Evolutionary conservation across 2,113 vertebrate genomes (phyloP), one percentile per base, ranked within the genome.

Genomic region (Sceloporus tristichus): DNA sequence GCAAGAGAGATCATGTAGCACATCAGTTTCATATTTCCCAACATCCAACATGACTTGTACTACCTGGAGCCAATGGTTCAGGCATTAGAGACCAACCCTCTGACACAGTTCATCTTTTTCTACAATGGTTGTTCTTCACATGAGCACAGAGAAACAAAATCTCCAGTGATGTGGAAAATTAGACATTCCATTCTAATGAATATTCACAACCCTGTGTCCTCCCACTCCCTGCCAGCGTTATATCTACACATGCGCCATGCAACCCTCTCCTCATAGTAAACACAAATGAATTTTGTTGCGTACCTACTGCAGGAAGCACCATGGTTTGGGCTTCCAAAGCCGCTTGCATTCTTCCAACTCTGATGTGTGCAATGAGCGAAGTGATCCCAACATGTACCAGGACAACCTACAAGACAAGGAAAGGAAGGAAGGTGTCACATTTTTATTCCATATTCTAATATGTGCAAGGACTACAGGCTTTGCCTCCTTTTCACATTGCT

Each of bases 301-400:
- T 95, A 98, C 97, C 96, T 89, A 96, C 95, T 94, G 96, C 95
- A 42, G 97, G 97, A n/a, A 97, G 89, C 40, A 98, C 96, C 0
- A 94, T 97, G 78, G 96, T 98, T 93, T 98, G 97, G 40, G 97
- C 95, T 96, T 98, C 98, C 90, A 98, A 93, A 11, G 97, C 96
- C 34, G 94, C 97, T 92, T 98, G 97, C 96, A 98, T 98, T 79
- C 90, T 97, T 2, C 98, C 97, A 13, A 98, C 95, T 91, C 97
- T 95, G 88, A 98, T 97, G 90, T 97, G 97, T 86, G 97, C 97
- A 0, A 98, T 98, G 79, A 98, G 95, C 5, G 96, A 98, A 5
- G 97, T 98, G 77, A 98, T 53, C 16, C 97, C 96, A 11, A 95
- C 34, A 0, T 98, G 97, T 85, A 98, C 76, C 90, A 98, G 92